Evolutionary conservation across 2,888 invertebrate genomes (phyloP).

Genomic region (Tetragnatha montana): DNA sequence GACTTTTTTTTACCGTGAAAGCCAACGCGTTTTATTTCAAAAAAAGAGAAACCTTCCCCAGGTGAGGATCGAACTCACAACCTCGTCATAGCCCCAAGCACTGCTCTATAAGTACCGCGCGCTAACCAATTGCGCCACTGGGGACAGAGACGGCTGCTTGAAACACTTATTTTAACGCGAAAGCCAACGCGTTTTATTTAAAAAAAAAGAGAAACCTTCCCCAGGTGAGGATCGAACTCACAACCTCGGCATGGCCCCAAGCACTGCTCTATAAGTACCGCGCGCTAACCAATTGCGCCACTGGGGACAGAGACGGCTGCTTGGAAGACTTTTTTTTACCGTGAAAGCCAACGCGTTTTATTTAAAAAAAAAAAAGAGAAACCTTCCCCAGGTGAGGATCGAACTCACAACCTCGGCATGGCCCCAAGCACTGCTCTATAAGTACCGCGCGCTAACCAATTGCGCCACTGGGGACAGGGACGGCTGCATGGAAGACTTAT

Average conservation of each 20-base stretch:
- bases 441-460: background rate
- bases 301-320: background rate
- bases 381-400: background rate
- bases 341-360: too few relatives aligned
- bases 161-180: too few relatives aligned
- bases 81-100: background rate
- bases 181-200: too few relatives aligned
- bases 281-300: background rate
- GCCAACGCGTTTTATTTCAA: too few relatives aligned
- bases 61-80: background rate
- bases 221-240: background rate
- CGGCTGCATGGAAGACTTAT: too few relatives aligned
- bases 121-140: constrained; percentile 31
- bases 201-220: too few relatives aligned
- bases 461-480: background rate
- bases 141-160: background rate
- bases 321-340: background rate
- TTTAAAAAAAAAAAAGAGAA: background rate
- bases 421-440: background rate
- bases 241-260: background rate
- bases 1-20: too few relatives aligned
- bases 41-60: too few relatives aligned
- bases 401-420: background rate
- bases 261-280: background rate
- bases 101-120: background rate